These are phyloP conservation scores for Reticulitermes speratus DNA, from an alignment of 1,140 invertebrate genomes.

Conservation along the genomic window DNA sequence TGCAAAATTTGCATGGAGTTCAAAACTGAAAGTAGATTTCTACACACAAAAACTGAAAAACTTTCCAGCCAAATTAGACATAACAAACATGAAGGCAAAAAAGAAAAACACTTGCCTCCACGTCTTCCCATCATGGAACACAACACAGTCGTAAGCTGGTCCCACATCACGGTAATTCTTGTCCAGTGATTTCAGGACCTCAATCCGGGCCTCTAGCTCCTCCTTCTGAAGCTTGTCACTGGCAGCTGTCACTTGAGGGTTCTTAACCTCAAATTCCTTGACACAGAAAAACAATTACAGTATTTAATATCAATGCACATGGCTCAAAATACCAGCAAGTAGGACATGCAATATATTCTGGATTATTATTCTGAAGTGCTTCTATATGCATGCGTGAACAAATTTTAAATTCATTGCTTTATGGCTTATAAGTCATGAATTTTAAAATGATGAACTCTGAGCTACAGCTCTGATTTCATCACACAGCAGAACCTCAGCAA, in stretches of 20 bases:
- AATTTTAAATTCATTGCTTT: no score
- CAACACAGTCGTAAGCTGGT: conserved; percentile 89
- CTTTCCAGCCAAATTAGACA: no score
- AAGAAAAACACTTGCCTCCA: conserved; percentile 63
- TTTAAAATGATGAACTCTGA: no score
- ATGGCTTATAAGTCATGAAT: no score
- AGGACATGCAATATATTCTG: no score
- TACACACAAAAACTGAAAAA: no score
- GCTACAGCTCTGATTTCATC: no score
- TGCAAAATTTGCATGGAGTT: no score
- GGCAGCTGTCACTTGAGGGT: conserved; percentile 51
- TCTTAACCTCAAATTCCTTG: conserved; percentile 49
- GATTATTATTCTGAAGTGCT: no score
- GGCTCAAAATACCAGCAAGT: conserved; percentile 14
- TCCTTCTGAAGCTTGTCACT: conserved; percentile 86
- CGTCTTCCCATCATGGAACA: conserved; percentile 82
- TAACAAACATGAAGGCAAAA: neutral
- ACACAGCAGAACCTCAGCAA: no score
- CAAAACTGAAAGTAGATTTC: no score
- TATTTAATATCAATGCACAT: conserved; percentile 24
- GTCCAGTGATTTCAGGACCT: conserved; percentile 78
- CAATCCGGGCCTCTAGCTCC: conserved; percentile 83
- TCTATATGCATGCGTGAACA: no score
- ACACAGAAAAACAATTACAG: conserved; percentile 30
- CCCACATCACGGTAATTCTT: conserved; percentile 87